These are phyloP conservation scores for Isaurus tuberculatus DNA, from an alignment of 92 coral and sea anemone genomes.

Conservation along the genomic window DNA sequence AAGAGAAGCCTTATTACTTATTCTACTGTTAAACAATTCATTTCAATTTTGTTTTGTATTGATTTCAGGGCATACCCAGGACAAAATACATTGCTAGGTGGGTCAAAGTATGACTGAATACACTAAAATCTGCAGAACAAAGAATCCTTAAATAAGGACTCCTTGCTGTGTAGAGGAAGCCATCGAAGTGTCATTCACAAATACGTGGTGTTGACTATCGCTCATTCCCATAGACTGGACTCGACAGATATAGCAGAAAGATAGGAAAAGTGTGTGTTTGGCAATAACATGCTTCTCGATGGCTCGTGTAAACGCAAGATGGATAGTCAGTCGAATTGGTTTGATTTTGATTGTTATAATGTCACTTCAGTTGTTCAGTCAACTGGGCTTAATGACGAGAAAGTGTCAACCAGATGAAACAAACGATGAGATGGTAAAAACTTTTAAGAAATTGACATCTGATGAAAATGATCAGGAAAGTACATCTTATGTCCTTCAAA, in stretches of 20 bases:
- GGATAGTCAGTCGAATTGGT: conserved; percentile 71
- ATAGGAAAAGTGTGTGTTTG: neutral
- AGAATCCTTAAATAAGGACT: too few relatives aligned
- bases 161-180: too few relatives aligned
- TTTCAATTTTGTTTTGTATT: too few relatives aligned
- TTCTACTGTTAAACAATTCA: too few relatives aligned
- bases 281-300: conserved; percentile 42
- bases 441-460: conserved; percentile 29
- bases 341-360: conserved; percentile 54
- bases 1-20: too few relatives aligned
- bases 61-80: too few relatives aligned
- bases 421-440: conserved; percentile 47
- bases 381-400: conserved; percentile 69
- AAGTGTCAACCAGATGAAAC: conserved; percentile 36
- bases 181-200: too few relatives aligned
- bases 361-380: conserved; percentile 74
- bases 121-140: too few relatives aligned
- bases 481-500: neutral
- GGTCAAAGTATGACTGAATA: too few relatives aligned
- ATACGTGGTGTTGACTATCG: too few relatives aligned
- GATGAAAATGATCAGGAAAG: neutral
- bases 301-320: conserved; percentile 67
- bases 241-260: neutral
- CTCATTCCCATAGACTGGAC: neutral
- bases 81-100: too few relatives aligned